These are phyloP conservation scores for Oreortyx pictus DNA, from an alignment of 2,797 vertebrate species.

Conservation along the genomic window DNA sequence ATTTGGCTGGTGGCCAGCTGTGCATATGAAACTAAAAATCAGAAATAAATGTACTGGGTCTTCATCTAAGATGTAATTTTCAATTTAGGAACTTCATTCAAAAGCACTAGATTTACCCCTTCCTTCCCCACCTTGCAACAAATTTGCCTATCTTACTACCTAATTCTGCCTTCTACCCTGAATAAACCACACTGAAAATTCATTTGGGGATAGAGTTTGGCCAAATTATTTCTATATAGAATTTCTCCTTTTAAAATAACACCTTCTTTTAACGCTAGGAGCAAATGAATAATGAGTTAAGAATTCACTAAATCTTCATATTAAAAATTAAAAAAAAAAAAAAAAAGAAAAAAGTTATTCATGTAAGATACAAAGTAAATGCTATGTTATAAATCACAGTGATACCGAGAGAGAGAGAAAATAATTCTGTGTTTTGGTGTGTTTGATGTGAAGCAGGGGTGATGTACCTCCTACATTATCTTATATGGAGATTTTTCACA, in stretches of 20 bases:
- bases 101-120: neutral
- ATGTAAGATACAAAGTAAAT: neutral
- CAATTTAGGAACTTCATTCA: neutral
- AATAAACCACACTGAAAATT: neutral
- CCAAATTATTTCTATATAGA: neutral
- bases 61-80: neutral
- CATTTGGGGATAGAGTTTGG: neutral
- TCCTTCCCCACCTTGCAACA: neutral
- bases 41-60: neutral
- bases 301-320: neutral
- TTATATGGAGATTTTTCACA: neutral
- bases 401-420: neutral
- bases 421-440: neutral
- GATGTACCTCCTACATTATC: neutral
- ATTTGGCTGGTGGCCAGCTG: neutral
- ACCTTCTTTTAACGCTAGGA: neutral
- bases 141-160: neutral
- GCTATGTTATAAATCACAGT: neutral
- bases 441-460: neutral
- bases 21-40: neutral
- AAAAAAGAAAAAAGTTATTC: neutral
- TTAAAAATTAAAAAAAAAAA: neutral
- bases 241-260: neutral
- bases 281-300: neutral
- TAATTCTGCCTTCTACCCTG: neutral